Conservation (phyloP, 1,140 invertebrate species). For the Cotesia glomerata region DNA sequence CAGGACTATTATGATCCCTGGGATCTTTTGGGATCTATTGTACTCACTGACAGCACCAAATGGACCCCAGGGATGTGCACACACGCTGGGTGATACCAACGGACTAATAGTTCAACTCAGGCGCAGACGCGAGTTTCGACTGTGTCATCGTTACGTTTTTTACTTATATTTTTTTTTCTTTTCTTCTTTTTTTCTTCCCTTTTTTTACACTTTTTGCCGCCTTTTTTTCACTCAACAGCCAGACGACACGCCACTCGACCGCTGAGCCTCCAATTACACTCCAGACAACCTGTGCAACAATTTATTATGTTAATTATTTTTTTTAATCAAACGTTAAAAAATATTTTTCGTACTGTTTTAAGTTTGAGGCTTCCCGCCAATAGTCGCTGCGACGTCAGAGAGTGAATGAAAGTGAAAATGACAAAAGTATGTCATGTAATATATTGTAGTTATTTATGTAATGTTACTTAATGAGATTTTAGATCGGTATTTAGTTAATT, state of each 20-base stretch:
- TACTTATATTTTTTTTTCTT: not conserved
- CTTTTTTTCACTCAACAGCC: too few species aligned
- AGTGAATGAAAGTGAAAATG: conserved; percentile 22
- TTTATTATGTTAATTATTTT: too few species aligned
- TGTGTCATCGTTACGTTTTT: not conserved
- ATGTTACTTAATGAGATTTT: too few species aligned
- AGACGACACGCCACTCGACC: too few species aligned
- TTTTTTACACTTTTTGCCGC: not conserved
- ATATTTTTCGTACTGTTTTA: too few species aligned
- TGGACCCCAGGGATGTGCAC: conserved; percentile 26
- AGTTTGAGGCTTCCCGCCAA: not conserved
- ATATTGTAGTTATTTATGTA: too few species aligned
- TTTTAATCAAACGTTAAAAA: too few species aligned
- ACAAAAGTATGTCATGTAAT: conserved; percentile 14
- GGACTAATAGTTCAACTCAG: not conserved
- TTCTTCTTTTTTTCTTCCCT: not conserved
- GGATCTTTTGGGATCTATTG: not conserved
- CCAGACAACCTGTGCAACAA: too few species aligned
- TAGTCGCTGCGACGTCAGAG: conserved; percentile 10
- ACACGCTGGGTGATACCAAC: conserved; percentile 23
- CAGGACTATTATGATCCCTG: conserved; percentile 1
- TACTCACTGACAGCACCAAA: conserved; percentile 6
- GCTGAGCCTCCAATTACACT: too few species aligned
- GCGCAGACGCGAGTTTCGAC: conserved; percentile 19
- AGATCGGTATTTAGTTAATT: too few species aligned